Conservation (phyloP, 2,888 invertebrate species). For the Morpho achilles region DNA sequence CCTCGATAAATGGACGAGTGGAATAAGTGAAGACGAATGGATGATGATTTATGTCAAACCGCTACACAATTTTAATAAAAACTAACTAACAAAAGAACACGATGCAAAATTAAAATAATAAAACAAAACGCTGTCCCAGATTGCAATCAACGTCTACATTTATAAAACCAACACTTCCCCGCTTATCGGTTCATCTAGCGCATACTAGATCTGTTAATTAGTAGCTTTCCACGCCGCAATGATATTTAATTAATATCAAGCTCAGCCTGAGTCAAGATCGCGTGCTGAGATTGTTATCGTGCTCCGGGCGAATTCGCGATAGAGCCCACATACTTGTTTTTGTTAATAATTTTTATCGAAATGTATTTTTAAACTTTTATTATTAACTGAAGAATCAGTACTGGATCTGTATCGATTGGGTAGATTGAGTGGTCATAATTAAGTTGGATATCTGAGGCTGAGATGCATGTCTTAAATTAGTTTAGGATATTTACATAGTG, state of each 20-base stretch:
- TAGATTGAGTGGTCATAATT: too few species aligned
- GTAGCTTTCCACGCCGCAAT: conserved; percentile 50
- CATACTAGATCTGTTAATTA: conserved; percentile 49
- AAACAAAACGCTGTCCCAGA: neutral
- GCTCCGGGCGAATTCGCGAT: conserved; percentile 11
- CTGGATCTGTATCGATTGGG: too few species aligned
- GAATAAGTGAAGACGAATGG: too few species aligned
- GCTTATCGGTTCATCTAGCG: conserved; percentile 35
- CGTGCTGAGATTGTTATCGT: conserved; percentile 35
- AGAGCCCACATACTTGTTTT: neutral
- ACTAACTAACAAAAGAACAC: too few species aligned
- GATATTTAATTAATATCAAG: conserved; percentile 51
- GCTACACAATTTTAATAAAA: too few species aligned
- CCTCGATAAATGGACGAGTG: too few species aligned
- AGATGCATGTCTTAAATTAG: too few species aligned
- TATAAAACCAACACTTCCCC: conserved; percentile 20
- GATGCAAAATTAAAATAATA: neutral
- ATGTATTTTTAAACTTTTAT: conserved; percentile 8
- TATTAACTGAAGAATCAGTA: too few species aligned
- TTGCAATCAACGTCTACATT: conserved; percentile 7
- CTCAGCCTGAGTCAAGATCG: conserved; percentile 31
- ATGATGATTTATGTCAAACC: too few species aligned
- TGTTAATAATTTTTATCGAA: too few species aligned
- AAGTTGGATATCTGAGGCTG: too few species aligned
- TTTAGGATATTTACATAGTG: too few species aligned